A percentile compares a stretch with the other conserved stretches of the same genome.
Conservation (phyloP, 2,113 vertebrate species). For the Limnothrissa miodon region DNA sequence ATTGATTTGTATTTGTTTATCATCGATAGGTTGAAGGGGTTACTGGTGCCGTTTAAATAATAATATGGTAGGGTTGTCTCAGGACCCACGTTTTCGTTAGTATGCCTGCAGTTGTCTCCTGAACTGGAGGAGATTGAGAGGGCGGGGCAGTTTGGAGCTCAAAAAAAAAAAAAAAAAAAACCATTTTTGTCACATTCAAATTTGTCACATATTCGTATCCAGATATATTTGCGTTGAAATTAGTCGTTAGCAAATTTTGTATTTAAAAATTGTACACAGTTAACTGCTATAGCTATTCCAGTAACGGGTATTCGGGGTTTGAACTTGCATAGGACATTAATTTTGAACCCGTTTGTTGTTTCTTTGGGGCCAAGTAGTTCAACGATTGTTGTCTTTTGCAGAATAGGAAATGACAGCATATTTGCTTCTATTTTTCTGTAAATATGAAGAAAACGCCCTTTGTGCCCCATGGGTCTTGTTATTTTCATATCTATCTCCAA, state of each 20-base stretch:
- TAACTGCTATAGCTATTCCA: neutral
- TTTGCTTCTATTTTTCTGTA: neutral
- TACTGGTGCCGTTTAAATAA: neutral
- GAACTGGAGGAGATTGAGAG: neutral
- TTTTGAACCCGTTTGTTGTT: neutral
- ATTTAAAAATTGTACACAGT: neutral
- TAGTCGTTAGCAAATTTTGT: neutral
- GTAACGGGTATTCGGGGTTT: neutral
- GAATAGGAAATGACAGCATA: neutral
- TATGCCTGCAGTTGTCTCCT: neutral
- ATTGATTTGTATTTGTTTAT: too few species aligned
- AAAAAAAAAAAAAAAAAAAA: too few species aligned
- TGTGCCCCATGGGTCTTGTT: neutral
- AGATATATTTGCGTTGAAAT: neutral
- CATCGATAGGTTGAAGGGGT: too few species aligned
- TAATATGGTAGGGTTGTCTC: neutral
- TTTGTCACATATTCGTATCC: too few species aligned
- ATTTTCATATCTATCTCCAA: neutral
- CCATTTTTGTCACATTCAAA: too few species aligned
- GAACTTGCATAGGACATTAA: neutral
- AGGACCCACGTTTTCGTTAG: neutral
- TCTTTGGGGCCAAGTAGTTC: neutral
- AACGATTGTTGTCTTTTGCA: neutral
- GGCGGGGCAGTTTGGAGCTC: constrained; percentile 8
- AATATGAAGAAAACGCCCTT: neutral